Evolutionary conservation across 2,797 vertebrate genomes (phyloP), one percentile per base, ranked within the genome.

Genomic region (Hoplostethus atlanticus): DNA sequence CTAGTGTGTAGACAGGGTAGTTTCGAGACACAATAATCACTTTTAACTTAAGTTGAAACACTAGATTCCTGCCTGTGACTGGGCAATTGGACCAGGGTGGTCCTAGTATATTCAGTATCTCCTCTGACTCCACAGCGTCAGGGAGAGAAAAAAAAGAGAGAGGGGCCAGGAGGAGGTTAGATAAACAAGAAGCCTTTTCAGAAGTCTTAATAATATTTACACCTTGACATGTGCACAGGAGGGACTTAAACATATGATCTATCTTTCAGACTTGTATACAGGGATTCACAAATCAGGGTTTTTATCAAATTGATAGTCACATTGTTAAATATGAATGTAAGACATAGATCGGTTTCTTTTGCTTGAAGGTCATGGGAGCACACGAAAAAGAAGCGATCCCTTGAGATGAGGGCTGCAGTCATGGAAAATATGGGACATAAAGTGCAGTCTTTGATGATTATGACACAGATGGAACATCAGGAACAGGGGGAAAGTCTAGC

Each of bases 21-120:
- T 92, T 92, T 91, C 66, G 10, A 91, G 87, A 88, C 87, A 93
- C 87, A 92, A 93, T 93, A 92, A 94, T 94, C 87, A 88, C 89
- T 85, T 90, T 90, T 70, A 83, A 90, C 78, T 81, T 74, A 64
- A 76, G 74, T 30, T 79, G 79, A 91, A 90, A 90, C 74, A 73
- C 75, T 81, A 84, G 79, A 86, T 85, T 83, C 81, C 69, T 84
- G 87, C 85, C 91, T 85, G 87, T 59, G 78, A 90, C 86, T 44
- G 69, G 59, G 65, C 64, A 71, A 55, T 47, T 65, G 81, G 69
- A 68, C 79, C 80, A 68, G 48, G 85, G 85, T 89, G 87, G 86
- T 90, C 85, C 60, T 47, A 38, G 57, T 54, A 71, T 76, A n/a
- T 66, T 78, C 76, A 66, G 82, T 72, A 70, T 85, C 77, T 84